Conservation (phyloP, 2,888 invertebrate genomes). For the Mythimna lalbum region DNA sequence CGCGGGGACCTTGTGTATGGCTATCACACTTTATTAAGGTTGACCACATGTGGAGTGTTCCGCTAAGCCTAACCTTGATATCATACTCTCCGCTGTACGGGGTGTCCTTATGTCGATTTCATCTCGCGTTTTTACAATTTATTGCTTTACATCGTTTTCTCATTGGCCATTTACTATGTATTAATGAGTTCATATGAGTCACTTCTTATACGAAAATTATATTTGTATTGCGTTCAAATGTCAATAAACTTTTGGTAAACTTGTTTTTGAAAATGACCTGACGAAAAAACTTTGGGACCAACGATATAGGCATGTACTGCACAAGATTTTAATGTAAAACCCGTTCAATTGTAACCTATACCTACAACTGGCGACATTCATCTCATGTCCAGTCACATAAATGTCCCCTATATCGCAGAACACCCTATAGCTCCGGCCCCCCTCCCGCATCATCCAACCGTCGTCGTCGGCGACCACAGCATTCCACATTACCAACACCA, state of each 20-base stretch:
- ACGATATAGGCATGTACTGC: not conserved
- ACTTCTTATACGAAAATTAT: constrained; percentile 26
- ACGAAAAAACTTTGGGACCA: not conserved
- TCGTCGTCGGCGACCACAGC: constrained; percentile 77
- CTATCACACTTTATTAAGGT: constrained; percentile 88
- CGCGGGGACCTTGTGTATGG: constrained; percentile 73
- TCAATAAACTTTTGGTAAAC: constrained; percentile 41
- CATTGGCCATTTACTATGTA: constrained; percentile 32
- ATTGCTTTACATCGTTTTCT: constrained; percentile 44
- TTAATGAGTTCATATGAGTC: constrained; percentile 35
- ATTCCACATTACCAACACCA: constrained; percentile 87
- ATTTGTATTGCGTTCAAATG: constrained; percentile 8
- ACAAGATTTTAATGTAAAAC: no score
- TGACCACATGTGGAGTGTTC: constrained; percentile 91
- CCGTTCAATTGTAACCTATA: not conserved
- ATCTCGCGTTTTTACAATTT: constrained; percentile 61
- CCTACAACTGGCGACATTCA: not conserved
- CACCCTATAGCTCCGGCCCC: constrained; percentile 77
- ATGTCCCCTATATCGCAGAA: constrained; percentile 55
- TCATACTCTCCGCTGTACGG: constrained; percentile 88
- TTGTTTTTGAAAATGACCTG: constrained; percentile 4
- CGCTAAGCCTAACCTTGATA: constrained; percentile 91
- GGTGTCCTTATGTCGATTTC: constrained; percentile 74
- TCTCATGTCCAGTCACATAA: constrained; percentile 19
- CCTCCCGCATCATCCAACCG: constrained; percentile 75